A percentile compares a stretch with the other conserved stretches of the same genome.
Conservation (phyloP, 23 tunicate genomes). For the Styela plicata region DNA sequence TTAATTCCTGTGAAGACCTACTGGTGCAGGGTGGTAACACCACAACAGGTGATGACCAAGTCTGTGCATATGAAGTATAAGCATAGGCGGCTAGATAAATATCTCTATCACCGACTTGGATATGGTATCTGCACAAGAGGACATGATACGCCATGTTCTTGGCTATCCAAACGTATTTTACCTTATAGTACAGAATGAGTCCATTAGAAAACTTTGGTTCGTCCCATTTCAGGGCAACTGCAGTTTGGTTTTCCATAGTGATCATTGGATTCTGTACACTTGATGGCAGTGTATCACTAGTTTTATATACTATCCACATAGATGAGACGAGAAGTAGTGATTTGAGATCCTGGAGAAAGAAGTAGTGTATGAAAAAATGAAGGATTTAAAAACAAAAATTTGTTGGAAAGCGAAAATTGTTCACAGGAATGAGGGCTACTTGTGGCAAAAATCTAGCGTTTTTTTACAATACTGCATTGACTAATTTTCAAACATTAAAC, state of each 20-base stretch:
- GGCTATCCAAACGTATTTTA: too few species aligned
- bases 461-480: not conserved
- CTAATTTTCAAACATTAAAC: not conserved
- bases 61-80: too few species aligned
- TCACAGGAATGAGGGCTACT: not conserved
- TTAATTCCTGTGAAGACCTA: too few species aligned
- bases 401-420: not conserved
- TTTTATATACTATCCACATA: not conserved
- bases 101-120: too few species aligned
- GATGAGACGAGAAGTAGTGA: constrained; percentile 2
- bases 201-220: constrained; percentile 34
- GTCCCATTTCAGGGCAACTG: constrained; percentile 39
- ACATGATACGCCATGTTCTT: too few species aligned
- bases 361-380: too few species aligned
- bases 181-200: constrained; percentile 30
- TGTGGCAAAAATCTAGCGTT: not conserved
- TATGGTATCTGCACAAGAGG: too few species aligned
- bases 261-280: constrained; percentile 14
- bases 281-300: constrained; percentile 38
- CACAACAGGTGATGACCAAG: too few species aligned
- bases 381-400: not conserved
- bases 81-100: too few species aligned
- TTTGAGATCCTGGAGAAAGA: not conserved
- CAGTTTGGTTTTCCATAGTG: constrained; percentile 34
- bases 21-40: too few species aligned